phyloP scores from a whole-genome alignment of 1,140 invertebrate genomes.

The Euwallacea similis region DNA sequence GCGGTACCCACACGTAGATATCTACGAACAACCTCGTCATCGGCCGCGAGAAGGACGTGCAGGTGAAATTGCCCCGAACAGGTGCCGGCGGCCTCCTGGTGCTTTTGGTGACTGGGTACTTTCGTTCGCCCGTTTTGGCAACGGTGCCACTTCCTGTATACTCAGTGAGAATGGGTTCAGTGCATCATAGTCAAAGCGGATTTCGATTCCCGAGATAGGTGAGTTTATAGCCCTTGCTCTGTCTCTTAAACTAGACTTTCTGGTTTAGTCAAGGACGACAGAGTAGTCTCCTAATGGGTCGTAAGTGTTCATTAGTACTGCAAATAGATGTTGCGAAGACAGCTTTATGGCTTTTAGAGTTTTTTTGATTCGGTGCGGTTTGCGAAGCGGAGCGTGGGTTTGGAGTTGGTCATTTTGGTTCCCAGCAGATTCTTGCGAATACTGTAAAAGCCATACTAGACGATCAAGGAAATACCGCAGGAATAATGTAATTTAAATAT shows the following conservation, averaged over 20 bases:
- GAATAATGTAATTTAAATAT: too few species aligned
- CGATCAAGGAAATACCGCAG: too few species aligned
- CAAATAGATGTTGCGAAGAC: background rate
- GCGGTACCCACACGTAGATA: background rate
- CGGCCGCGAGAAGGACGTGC: conserved; percentile 9
- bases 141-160: too few species aligned
- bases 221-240: too few species aligned
- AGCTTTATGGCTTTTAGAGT: background rate
- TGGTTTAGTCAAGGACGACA: background rate
- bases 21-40: background rate
- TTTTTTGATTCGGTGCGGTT: background rate
- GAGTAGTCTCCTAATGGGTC: background rate
- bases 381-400: too few species aligned
- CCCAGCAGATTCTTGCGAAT: too few species aligned
- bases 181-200: too few species aligned
- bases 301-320: background rate
- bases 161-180: background rate
- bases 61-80: conserved; percentile 11
- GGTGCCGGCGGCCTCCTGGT: conserved; percentile 1
- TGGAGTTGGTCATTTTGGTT: too few species aligned
- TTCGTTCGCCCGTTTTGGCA: too few species aligned
- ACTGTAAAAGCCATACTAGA: too few species aligned
- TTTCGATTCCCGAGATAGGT: too few species aligned
- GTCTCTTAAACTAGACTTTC: background rate
- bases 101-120: background rate